phyloP scores from a whole-genome alignment of 2,113 vertebrate species.

The Gadus macrocephalus region DNA sequence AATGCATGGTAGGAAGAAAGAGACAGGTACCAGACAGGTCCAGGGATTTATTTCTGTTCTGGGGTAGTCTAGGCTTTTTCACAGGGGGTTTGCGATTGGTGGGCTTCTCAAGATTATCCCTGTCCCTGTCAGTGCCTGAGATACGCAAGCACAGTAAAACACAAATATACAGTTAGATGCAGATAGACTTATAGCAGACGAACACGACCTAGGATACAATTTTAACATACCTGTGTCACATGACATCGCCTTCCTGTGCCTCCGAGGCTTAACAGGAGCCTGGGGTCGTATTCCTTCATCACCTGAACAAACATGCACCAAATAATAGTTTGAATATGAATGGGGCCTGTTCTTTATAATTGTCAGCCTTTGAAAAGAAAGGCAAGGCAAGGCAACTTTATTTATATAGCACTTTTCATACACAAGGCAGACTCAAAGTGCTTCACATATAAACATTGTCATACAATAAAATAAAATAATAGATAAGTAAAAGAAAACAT shows the following conservation, averaged over 20 bases:
- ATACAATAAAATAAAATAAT: too few species aligned
- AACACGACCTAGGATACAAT: neutral
- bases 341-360: too few species aligned
- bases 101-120: conserved; percentile 70
- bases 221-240: conserved; percentile 67
- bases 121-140: conserved; percentile 72
- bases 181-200: conserved; percentile 23
- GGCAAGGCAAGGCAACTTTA: too few species aligned
- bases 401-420: too few species aligned
- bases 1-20: conserved; percentile 35
- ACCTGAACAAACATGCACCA: conserved; percentile 37
- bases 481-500: too few species aligned
- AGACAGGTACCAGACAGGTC: conserved; percentile 68
- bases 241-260: conserved; percentile 69
- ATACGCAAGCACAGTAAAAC: conserved; percentile 49
- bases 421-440: too few species aligned
- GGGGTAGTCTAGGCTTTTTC: conserved; percentile 76
- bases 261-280: conserved; percentile 66
- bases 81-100: conserved; percentile 71
- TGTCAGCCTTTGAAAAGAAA: too few species aligned
- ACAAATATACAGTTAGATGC: conserved; percentile 50
- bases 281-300: conserved; percentile 62
- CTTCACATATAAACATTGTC: too few species aligned
- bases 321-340: neutral
- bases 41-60: conserved; percentile 74